Evolutionary conservation across 2,113 vertebrate species (phyloP).

Genomic region (Deroptyus accipitrinus): DNA sequence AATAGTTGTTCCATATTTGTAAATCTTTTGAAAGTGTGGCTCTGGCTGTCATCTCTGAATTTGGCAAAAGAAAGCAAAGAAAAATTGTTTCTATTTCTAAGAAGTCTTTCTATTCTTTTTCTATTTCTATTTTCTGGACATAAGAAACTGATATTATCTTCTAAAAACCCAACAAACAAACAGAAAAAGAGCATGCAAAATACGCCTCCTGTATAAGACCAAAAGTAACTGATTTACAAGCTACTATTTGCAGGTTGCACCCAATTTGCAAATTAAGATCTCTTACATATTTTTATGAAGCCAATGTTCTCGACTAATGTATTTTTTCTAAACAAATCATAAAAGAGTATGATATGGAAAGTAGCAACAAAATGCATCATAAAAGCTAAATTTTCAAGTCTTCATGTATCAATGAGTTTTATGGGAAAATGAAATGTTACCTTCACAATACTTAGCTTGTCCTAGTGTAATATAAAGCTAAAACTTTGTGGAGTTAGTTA

Average conservation of each 20-base stretch:
- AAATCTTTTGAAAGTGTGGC: background rate
- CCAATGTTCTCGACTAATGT: background rate
- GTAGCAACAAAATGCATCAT: background rate
- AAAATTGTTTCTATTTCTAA: background rate
- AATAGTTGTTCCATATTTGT: background rate
- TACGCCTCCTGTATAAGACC: background rate
- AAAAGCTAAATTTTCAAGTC: background rate
- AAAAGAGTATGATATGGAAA: background rate
- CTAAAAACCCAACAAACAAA: background rate
- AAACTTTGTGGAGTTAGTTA: background rate
- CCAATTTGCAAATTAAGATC: background rate
- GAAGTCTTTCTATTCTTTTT: background rate
- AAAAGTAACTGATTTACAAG: background rate
- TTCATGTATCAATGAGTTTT: background rate
- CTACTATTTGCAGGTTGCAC: background rate
- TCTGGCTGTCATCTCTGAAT: background rate
- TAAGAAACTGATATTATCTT: background rate
- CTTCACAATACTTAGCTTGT: background rate
- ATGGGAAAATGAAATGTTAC: background rate
- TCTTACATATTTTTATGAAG: background rate
- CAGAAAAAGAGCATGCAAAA: background rate
- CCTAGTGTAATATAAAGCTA: background rate
- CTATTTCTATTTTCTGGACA: background rate
- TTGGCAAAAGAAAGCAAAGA: background rate
- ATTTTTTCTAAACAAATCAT: background rate